Evolutionary conservation across 2,113 vertebrate species (phyloP), one percentile per base, ranked within the genome.

Genomic region (Paracyprichromis sp.): DNA sequence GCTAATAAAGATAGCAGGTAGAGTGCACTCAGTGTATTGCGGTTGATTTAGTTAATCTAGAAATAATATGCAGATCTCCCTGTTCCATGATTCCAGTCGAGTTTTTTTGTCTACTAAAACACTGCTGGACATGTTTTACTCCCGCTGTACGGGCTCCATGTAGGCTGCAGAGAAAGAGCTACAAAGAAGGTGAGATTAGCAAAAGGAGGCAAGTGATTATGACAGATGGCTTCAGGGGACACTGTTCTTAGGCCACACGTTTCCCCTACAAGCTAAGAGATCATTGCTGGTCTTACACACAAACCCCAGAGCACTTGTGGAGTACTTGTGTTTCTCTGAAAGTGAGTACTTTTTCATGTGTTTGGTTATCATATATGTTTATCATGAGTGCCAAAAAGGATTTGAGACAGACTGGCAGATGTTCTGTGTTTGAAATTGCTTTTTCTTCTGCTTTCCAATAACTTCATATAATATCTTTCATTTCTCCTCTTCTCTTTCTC

Each of bases 401-500:
- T 88, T 87, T 89, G 83, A 92, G 87, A 89, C 89, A 71, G 86
- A 89, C 92, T 81, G 83, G 85, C 83, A 89, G 87, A 95, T 90
- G 90, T 90, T 86, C 88, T 80, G 83, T 63, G 40, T 92, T 87
- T 89, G 86, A 94, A 95, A 95, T 93, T 86, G 94, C 93, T 93
- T 93, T 95, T 91, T 84, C 82, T 90, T 89, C 61, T 85, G 19
- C 91, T 92, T 93, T 92, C 82, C 90, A 94, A 95, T 95, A 95
- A 95, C 93, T 95, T 93, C 66, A 85, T 92, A 91, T 93, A 93
- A 92, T 94, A 92, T 92, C 83, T 93, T 83, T 86, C 88, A 88
- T 94, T 93, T 88, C 69, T 93, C 82, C 88, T 83, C 82, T 84
- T 66, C 71, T 82, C 52, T 80, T 86, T 38, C 14, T 12, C 54